A percentile compares a stretch with the other conserved stretches of the same genome.
phyloP scores from a whole-genome alignment of 2,888 invertebrate genomes.

The Tinea trinotella region DNA sequence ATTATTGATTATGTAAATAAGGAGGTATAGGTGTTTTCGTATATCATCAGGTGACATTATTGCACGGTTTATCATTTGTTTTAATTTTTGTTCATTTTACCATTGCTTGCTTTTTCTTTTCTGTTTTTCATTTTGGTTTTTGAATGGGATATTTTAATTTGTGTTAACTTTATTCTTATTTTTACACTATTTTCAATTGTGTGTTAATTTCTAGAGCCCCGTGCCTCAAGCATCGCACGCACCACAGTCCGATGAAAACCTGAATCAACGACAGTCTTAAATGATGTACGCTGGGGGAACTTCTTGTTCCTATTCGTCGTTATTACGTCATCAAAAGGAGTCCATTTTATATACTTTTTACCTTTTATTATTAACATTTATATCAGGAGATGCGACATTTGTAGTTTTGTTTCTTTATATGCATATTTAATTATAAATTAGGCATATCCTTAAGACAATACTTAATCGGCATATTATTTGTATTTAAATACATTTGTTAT shows the following conservation, averaged over 20 bases:
- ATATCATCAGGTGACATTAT: constrained; percentile 12
- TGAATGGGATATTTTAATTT: constrained; percentile 9
- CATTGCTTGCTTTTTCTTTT: constrained; percentile 24
- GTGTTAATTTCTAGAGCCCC: constrained; percentile 74
- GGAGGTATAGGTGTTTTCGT: background rate
- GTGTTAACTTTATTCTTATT: constrained; percentile 24
- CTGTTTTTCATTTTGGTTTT: constrained; percentile 20
- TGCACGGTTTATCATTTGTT: constrained; percentile 7
- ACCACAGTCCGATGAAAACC: constrained; percentile 81
- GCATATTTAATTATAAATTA: background rate
- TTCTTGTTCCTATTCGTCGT: background rate
- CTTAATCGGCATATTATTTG: background rate
- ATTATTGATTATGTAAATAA: constrained; percentile 46
- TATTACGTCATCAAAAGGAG: constrained; percentile 30
- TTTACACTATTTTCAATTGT: constrained; percentile 19
- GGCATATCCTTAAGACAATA: constrained; percentile 2
- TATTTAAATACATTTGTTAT: constrained; percentile 2
- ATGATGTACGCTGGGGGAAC: constrained; percentile 19
- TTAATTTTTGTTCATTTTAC: constrained; percentile 27
- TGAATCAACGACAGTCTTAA: constrained; percentile 74
- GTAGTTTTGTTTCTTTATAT: constrained; percentile 1
- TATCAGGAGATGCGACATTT: constrained; percentile 29
- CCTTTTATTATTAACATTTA: constrained; percentile 36
- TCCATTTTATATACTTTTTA: constrained; percentile 46
- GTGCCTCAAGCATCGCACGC: constrained; percentile 73